Base-by-base conservation (phyloP, 2,113 vertebrate genomes). In the Datnioides undecimradiatus region DNA sequence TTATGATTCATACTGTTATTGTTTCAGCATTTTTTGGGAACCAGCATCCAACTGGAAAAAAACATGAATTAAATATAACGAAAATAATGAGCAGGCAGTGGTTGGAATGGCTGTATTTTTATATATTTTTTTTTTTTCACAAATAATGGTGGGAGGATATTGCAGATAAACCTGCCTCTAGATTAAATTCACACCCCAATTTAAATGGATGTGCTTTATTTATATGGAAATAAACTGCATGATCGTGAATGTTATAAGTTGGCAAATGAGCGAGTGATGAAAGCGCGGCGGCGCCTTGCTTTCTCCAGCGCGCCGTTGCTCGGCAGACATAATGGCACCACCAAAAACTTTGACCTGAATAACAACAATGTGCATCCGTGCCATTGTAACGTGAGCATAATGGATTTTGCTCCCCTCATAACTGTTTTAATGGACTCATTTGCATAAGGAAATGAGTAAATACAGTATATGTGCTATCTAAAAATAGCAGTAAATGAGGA, bases 371-470 rank as follows among this genome's bases (percentile, higher is more conserved):
- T 68, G 63, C 57, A 57, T 63, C 46, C 60, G n/a, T 31, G 36
- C 79, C 76, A 76, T 84, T 87, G 83, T 87, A 79, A 63, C 31
- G 16, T 14, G 34, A 54, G 66, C 77, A 78, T 85, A 90, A 90
- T 93, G 85, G 84, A 82, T 87, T 85, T 66, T n/a, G n/a, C n/a
- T 41, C 54, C 68, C 82, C 76, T 62, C 65, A 57, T 84, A 67
- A 88, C 86, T 88, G 77, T 91, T 89, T 90, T 92, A 90, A 90
- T 93, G 77, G 85, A 79, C 64, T 87, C 40, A 91, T 93, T 93
- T 91, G 82, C 91, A 91, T 91, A 46, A 43, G 62, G 90, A 90
- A 93, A 93, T 93, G 80, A 90, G 89, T 88, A 88, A 92, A 91
- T 91, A 82, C 75, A 71, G 45, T 74, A 73, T 59, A 57, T 72